These are phyloP conservation scores for Eclectus roratus DNA, from an alignment of 2,113 vertebrate genomes.

Conservation along the genomic window DNA sequence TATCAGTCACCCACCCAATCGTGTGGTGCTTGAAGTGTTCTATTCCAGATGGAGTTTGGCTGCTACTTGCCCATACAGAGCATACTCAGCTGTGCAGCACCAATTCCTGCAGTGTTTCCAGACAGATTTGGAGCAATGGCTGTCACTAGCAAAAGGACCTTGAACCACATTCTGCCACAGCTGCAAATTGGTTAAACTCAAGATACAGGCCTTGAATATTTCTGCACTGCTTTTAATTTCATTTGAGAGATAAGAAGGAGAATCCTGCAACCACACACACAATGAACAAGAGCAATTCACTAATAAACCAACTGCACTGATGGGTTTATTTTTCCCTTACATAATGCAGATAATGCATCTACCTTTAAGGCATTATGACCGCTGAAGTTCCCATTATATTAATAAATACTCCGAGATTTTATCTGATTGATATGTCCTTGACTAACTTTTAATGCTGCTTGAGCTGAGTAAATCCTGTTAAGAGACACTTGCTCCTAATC, in stretches of 20 bases:
- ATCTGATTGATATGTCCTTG: neutral
- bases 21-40: rapidly evolving
- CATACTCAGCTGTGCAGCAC: neutral
- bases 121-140: neutral
- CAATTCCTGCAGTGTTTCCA: neutral
- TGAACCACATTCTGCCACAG: neutral
- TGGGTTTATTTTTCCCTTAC: neutral
- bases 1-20: neutral
- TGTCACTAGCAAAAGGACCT: neutral
- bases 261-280: neutral
- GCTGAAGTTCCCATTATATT: neutral
- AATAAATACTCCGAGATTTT: neutral
- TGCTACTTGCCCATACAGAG: neutral
- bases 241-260: neutral
- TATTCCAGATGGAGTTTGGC: neutral
- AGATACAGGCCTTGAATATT: neutral
- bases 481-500: conserved; percentile 32
- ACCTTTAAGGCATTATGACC: neutral
- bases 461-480: conserved; percentile 39
- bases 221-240: neutral
- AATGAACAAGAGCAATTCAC: neutral
- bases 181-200: neutral
- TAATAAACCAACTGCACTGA: neutral
- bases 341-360: neutral
- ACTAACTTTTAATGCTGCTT: conserved; percentile 45